Conservation (phyloP, 2,797 vertebrate genomes). For the Natrix natrix region DNA sequence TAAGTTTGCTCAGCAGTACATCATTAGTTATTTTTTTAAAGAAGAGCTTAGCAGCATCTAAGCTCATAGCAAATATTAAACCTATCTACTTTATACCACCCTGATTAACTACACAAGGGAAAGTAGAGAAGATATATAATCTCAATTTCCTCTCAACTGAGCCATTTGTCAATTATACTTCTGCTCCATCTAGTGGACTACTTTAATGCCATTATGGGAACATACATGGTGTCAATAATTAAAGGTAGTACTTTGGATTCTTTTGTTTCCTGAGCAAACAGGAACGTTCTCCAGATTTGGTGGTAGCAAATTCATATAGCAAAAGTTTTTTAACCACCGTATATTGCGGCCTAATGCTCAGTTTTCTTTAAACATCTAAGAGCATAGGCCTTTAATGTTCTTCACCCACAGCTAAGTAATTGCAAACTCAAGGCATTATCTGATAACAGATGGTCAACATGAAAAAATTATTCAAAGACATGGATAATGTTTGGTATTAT, state of each 20-base stretch:
- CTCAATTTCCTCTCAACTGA: background rate
- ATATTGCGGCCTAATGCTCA: background rate
- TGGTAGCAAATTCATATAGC: background rate
- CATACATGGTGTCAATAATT: background rate
- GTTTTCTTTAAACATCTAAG: background rate
- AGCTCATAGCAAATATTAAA: background rate
- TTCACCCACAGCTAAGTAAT: background rate
- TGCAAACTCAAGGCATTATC: background rate
- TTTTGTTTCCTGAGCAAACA: background rate
- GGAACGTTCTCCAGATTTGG: background rate
- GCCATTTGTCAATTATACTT: background rate
- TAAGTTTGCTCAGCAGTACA: background rate
- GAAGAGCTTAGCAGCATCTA: background rate
- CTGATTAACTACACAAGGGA: slow-evolving; percentile 12
- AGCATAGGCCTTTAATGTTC: background rate
- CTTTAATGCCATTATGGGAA: background rate
- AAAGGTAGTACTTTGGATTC: fast-evolving
- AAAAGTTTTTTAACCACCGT: background rate
- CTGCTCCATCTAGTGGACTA: slow-evolving; percentile 63
- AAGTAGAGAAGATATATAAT: background rate
- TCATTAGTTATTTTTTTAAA: background rate
- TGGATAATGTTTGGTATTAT: background rate
- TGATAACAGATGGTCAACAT: background rate
- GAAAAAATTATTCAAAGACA: background rate
- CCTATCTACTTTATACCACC: background rate